Percentiles rank a stretch among this genome's conserved stretches.
Evolutionary conservation across 2,113 vertebrate species (phyloP).

Genomic region (Rhabdomys dilectus): DNA sequence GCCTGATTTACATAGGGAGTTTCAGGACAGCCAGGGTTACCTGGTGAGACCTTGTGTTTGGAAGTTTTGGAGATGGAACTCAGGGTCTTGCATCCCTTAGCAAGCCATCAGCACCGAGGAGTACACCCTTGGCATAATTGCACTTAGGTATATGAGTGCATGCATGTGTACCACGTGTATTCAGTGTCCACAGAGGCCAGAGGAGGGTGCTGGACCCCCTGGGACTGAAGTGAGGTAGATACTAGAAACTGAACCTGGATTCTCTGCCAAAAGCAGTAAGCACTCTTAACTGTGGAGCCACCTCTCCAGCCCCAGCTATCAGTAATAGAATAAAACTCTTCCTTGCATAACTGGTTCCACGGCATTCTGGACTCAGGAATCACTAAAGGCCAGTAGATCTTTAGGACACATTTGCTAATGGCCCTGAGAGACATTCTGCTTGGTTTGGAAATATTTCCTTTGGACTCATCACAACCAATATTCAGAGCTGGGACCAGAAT

Average conservation of each 20-base stretch:
- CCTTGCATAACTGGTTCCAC: too few species aligned
- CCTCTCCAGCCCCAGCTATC: neutral
- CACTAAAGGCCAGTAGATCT: too few species aligned
- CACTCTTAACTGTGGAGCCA: neutral
- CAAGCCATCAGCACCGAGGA: neutral
- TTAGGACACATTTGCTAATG: neutral
- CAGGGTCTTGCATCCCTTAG: neutral
- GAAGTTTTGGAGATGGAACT: neutral
- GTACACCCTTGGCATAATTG: neutral
- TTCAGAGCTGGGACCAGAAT: neutral
- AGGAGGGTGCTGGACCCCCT: neutral
- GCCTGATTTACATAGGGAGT: neutral
- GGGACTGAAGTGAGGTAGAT: neutral
- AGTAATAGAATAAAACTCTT: neutral
- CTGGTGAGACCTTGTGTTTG: neutral
- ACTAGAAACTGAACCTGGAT: neutral
- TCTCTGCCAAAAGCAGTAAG: neutral
- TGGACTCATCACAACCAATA: neutral
- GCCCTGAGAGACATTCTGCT: neutral
- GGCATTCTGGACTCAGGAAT: neutral
- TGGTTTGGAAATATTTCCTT: slow-evolving; percentile 29
- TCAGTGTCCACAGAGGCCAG: neutral
- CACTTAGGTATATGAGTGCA: neutral
- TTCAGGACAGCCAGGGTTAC: neutral
- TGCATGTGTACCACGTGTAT: neutral